phyloP scores from a whole-genome alignment of 2,113 vertebrate species.

The Larimichthys crocea region DNA sequence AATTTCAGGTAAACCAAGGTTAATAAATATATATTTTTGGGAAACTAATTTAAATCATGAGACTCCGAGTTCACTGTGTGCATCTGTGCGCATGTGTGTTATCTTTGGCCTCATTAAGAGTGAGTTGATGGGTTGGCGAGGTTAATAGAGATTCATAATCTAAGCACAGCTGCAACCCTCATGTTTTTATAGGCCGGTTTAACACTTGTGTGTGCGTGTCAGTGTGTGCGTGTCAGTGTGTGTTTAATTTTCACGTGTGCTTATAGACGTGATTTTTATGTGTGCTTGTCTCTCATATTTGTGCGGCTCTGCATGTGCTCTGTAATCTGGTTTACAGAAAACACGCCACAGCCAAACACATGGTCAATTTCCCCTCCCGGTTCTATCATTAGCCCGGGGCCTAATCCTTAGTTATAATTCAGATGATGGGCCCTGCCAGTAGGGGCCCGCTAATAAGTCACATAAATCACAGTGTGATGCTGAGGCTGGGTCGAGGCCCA shows the following conservation, averaged over 20 bases:
- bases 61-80: conserved; percentile 10
- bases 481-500: conserved; percentile 74
- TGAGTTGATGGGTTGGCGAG: conserved; percentile 70
- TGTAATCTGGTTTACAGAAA: conserved; percentile 79
- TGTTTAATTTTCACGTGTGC: conserved; percentile 56
- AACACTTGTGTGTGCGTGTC: conserved; percentile 36
- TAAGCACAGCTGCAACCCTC: conserved; percentile 69
- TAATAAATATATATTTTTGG: conserved; percentile 44
- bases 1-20: conserved; percentile 44
- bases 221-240: conserved; percentile 38
- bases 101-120: conserved; percentile 74
- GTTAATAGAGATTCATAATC: conserved; percentile 81
- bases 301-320: conserved; percentile 60
- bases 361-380: conserved; percentile 64
- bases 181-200: conserved; percentile 57
- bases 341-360: conserved; percentile 69
- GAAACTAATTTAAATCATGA: conserved; percentile 63
- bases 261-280: conserved; percentile 60
- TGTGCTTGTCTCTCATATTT: conserved; percentile 57
- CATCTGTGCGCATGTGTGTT: conserved; percentile 28
- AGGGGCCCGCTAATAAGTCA: conserved; percentile 83
- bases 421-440: conserved; percentile 82
- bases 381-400: conserved; percentile 73
- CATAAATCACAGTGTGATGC: conserved; percentile 73
- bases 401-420: conserved; percentile 84